Conservation (phyloP, 2,797 vertebrate species). For the Vireo griseus region DNA sequence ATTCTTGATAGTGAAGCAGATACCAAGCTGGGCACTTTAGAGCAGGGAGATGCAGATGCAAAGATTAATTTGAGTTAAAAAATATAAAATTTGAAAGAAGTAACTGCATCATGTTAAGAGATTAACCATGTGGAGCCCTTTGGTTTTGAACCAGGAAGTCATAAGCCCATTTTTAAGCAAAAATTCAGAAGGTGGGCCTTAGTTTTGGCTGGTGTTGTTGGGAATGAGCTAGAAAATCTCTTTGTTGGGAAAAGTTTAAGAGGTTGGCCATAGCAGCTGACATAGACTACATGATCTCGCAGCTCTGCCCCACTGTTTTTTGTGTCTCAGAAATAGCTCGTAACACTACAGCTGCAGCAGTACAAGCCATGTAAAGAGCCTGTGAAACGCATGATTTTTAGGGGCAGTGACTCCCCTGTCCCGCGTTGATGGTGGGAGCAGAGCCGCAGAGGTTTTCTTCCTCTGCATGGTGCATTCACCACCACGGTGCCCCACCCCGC, state of each 20-base stretch:
- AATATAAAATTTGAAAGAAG: neutral
- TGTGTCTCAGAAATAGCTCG: neutral
- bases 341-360: neutral
- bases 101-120: rapidly evolving
- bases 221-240: neutral
- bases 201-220: neutral
- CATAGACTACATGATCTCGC: rapidly evolving
- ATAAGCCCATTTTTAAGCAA: neutral
- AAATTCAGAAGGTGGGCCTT: neutral
- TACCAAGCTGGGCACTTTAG: neutral
- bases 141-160: neutral
- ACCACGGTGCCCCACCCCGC: rapidly evolving
- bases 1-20: neutral
- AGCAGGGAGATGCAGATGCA: neutral
- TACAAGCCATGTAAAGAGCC: neutral
- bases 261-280: neutral
- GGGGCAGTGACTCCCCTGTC: neutral
- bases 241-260: neutral
- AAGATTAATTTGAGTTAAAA: neutral
- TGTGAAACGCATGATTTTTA: rapidly evolving
- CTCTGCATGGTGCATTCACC: rapidly evolving
- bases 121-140: neutral
- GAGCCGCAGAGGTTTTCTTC: neutral
- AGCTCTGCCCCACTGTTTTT: neutral
- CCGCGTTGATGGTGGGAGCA: neutral